phyloP scores from a whole-genome alignment of 2,888 invertebrate species.

The Drosophila peninsularis region DNA sequence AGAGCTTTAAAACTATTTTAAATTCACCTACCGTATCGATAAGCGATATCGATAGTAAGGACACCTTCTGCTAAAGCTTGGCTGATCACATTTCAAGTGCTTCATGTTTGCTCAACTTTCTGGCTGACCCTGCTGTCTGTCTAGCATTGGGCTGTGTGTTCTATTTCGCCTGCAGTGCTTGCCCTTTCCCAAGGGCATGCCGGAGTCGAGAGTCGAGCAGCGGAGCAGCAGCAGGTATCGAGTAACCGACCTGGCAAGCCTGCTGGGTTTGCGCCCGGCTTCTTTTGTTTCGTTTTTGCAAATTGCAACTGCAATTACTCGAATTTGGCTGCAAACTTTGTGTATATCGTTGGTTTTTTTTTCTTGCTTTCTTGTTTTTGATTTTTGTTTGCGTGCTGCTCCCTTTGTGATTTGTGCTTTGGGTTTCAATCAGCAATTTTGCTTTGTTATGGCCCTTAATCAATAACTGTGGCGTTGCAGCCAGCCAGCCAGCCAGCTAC shows the following conservation, averaged over 20 bases:
- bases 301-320: slow-evolving; percentile 70
- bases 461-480: slow-evolving; percentile 64
- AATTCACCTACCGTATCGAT: neutral
- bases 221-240: slow-evolving; percentile 12
- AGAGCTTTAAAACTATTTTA: neutral
- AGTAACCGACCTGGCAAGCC: slow-evolving; percentile 17
- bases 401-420: slow-evolving; percentile 37
- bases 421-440: slow-evolving; percentile 74
- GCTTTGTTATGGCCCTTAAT: slow-evolving; percentile 71
- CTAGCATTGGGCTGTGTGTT: slow-evolving; percentile 1
- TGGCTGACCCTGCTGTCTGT: slow-evolving; percentile 4
- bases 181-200: slow-evolving; percentile 48
- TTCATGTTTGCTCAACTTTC: neutral
- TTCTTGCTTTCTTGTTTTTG: slow-evolving; percentile 31
- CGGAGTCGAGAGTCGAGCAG: neutral
- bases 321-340: slow-evolving; percentile 59
- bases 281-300: slow-evolving; percentile 41
- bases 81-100: slow-evolving; percentile 3
- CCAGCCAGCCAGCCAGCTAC: neutral
- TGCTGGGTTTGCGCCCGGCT: neutral
- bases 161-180: slow-evolving; percentile 19
- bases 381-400: slow-evolving; percentile 18
- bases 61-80: neutral
- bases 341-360: slow-evolving; percentile 31
- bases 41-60: neutral